Conservation (phyloP, 2,888 invertebrate genomes). For the Hydrotaea diabolus region DNA sequence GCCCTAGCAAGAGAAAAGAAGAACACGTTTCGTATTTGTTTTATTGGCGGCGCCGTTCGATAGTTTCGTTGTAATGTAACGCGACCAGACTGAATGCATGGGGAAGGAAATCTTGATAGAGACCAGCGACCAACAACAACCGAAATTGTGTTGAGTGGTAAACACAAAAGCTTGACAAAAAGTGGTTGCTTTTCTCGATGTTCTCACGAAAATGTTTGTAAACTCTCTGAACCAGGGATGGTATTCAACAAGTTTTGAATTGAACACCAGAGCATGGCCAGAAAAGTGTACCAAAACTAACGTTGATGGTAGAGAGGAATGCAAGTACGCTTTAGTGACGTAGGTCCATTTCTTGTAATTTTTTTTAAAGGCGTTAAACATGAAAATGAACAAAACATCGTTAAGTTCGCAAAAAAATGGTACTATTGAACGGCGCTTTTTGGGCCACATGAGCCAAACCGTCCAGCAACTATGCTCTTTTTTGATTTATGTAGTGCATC, state of each 20-base stretch:
- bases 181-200: background rate
- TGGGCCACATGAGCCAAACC: no score
- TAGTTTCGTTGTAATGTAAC: constrained; percentile 63
- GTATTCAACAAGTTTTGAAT: background rate
- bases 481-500: no score
- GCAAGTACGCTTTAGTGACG: no score
- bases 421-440: no score
- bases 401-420: no score
- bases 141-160: background rate
- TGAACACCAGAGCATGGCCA: no score
- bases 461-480: no score
- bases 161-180: background rate
- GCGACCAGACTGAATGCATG: constrained; percentile 67
- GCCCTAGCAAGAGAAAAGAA: background rate
- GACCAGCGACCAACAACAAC: background rate
- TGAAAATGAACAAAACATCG: no score
- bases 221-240: background rate
- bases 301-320: no score
- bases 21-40: background rate
- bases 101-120: background rate
- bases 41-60: background rate
- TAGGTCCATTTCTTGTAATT: no score
- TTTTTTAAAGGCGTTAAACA: no score
- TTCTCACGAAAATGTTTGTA: constrained; percentile 1
- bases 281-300: no score